Base-by-base conservation (phyloP, 2,888 invertebrate species). In the Drosophila multiciliata region DNA sequence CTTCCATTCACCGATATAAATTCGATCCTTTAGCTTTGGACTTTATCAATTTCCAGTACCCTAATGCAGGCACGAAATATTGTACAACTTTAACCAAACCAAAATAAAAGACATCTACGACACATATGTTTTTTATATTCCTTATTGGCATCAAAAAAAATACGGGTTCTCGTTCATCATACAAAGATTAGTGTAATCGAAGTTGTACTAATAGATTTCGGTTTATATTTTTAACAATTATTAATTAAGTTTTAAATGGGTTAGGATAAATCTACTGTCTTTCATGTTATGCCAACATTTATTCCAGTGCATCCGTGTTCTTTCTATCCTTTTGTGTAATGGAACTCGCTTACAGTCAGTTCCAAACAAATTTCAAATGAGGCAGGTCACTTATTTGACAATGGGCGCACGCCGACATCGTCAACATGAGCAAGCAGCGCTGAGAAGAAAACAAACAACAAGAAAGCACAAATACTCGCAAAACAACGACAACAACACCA, bases 381-480 rank as follows among this genome's bases (percentile, higher is more conserved):
- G 87, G 85, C 83, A 86, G 85, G 85, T 86, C 85, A 82, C 87
- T 86, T 88, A 86, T 88, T 86, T 70, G 61, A 67, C 74, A 77
- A 70, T 71, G 77, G 67, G 63, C 66, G 73, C 66, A 70, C 69
- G 65, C 66, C 76, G 57, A 58, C 52, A 36, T 57, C 65, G 55
- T 53, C 48, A 64, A 45, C 42, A 53, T 50, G n/a, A 59, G 75
- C 73, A 79, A 68, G 69, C 54, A 55, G 64, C 63, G 60, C 60
- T 61, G 59, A 50, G 67, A 76, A 36, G 77, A 78, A 58, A 73
- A 75, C 38, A 89, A 75, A 74, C 59, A 38, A 36, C 66, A 63
- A 74, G 69, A 58, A 59, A 45, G 38, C 45, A 45, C 45, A 15
- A 45, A 45, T 40, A 23, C 45, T 23, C 45, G 15, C 45, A 23